A percentile compares a stretch with the other conserved stretches of the same genome.
Conservation (phyloP, 2,113 vertebrate species). For the Merops nubicus region DNA sequence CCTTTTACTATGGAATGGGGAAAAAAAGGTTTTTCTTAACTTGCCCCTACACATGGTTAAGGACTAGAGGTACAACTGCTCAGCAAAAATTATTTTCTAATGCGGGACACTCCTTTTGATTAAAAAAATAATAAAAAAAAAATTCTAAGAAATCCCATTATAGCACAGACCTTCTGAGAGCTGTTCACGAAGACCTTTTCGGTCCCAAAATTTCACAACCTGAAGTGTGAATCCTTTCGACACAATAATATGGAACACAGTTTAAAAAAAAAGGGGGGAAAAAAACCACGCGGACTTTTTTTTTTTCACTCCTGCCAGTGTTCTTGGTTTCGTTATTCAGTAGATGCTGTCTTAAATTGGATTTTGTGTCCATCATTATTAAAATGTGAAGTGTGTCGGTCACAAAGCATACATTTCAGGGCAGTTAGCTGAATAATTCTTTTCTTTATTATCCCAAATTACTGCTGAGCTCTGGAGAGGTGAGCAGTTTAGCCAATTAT, state of each 20-base stretch:
- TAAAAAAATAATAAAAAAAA: neutral
- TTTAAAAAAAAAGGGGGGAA: neutral
- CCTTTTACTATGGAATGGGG: neutral
- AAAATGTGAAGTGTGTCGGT: slow-evolving; percentile 86
- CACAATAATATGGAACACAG: slow-evolving; percentile 31
- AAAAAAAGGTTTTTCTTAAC: neutral
- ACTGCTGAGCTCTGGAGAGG: slow-evolving; percentile 88
- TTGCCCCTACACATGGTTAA: neutral
- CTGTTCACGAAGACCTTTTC: neutral
- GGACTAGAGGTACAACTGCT: neutral
- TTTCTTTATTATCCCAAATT: slow-evolving; percentile 88
- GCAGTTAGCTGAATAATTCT: slow-evolving; percentile 85
- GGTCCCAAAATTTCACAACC: slow-evolving; percentile 22
- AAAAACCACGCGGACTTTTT: neutral
- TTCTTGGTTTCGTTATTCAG: slow-evolving; percentile 69
- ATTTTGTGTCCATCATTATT: slow-evolving; percentile 83
- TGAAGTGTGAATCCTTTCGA: slow-evolving; percentile 29
- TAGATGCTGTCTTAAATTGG: slow-evolving; percentile 74
- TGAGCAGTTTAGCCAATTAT: slow-evolving; percentile 88
- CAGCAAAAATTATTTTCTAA: neutral
- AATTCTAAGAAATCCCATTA: neutral
- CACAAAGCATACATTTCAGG: slow-evolving; percentile 83
- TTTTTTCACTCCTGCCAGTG: neutral
- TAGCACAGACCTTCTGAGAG: neutral
- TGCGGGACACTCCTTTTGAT: neutral